These are phyloP conservation scores for Genyomyrus donnyi DNA, from an alignment of 2,113 vertebrate species.

Conservation along the genomic window DNA sequence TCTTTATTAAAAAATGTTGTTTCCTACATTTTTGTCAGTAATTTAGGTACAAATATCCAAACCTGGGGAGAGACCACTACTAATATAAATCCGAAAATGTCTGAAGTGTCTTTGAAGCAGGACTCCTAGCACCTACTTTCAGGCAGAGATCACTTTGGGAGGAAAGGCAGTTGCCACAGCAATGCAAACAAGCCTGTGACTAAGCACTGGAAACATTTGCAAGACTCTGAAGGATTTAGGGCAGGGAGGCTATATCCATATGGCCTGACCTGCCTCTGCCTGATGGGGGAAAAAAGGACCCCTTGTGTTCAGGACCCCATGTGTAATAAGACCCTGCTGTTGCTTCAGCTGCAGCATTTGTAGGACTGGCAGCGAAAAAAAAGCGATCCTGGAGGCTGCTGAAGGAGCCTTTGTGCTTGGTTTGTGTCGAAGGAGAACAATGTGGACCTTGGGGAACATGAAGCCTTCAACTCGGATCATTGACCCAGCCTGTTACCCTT, in stretches of 20 bases:
- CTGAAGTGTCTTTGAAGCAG: not conserved
- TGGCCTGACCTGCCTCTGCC: not conserved
- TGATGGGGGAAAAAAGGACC: not conserved
- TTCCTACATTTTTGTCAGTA: conserved; percentile 11
- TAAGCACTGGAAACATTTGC: conserved; percentile 12
- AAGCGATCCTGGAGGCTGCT: not conserved
- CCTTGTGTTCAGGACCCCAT: not conserved
- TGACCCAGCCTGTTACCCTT: not conserved
- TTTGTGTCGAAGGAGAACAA: not conserved
- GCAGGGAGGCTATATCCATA: not conserved
- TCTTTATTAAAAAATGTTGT: not conserved
- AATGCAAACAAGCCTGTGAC: not conserved
- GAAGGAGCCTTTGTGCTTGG: not conserved
- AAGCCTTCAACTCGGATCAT: not conserved
- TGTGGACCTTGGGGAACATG: not conserved
- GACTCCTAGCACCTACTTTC: not conserved
- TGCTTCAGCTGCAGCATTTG: not conserved
- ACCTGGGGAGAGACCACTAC: conserved; percentile 16
- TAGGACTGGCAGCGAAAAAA: not conserved
- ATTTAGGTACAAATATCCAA: conserved; percentile 18
- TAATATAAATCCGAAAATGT: not conserved
- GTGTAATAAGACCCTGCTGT: not conserved
- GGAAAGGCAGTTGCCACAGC: not conserved
- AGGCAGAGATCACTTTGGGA: not conserved
- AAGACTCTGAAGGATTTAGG: not conserved